Base-by-base conservation (phyloP, 2,888 invertebrate genomes). In the Thecocarcelia acutangulata region DNA sequence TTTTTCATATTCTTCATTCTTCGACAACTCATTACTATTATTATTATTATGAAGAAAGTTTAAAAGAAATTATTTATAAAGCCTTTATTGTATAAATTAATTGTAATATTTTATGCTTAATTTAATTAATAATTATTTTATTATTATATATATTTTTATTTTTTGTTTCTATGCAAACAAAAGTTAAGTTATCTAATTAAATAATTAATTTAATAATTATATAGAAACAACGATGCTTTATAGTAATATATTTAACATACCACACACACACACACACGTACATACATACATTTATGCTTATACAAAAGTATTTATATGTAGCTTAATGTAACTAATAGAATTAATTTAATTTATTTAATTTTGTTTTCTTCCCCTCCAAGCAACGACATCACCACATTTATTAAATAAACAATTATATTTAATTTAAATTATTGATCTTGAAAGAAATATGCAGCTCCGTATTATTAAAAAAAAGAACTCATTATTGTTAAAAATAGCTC, bases 21-120 rank as follows among this genome's bases (percentile, higher is more conserved):
- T 44, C 70, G 44, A 50, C 64, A 59, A 70, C 48, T 37, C 48
- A 33, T 33, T 24, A 24, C 3, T 33, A 33, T 33, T 54, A 70
- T 70, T 63, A 79, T 69, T 75, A 28, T 70, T 66, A 75, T 69
- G 40, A 11, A 42, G 56, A 54, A 66, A 40, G 42, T 66, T 76
- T 72, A 76, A 63, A 54, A 68, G 9, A 69, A 54, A 70, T 64
- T 68, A 58, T 66, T 63, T 61, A 42, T 59, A 68, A 76, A 78
- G 78, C 78, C 82, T 82, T 82, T 82, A 82, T 78, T 83, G 83
- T 83, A 83, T 83, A 83, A 83, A 83, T 74, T 80, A 77, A 66
- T 83, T 83, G 80, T 83, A 83, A 73, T 81, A 73, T 76, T 73
- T 78, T 78, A 37, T 80, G 28, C 48, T 66, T 76, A 76, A 63